phyloP scores from a whole-genome alignment of 53 echinoderm and acorn worm species.

The Patiria pectinifera region DNA sequence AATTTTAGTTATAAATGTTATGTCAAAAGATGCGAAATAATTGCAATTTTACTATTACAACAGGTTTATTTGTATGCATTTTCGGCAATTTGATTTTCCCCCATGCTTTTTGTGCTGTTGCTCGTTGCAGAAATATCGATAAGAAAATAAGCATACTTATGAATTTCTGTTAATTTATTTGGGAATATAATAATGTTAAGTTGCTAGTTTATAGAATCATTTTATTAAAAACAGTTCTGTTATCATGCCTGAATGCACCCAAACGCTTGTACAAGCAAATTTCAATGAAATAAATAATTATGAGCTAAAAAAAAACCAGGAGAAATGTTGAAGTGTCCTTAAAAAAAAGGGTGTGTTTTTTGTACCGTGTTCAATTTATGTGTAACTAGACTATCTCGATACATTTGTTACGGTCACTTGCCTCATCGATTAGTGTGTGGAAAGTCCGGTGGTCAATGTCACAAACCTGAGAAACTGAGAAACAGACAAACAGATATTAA shows the following conservation, averaged over 20 bases:
- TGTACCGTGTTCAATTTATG: no score
- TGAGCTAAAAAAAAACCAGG: slow-evolving; percentile 15
- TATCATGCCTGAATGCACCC: slow-evolving; percentile 49
- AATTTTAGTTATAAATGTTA: background rate
- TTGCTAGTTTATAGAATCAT: background rate
- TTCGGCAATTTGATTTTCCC: background rate
- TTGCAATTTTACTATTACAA: slow-evolving; percentile 17
- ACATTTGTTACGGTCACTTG: background rate
- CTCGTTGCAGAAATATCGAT: background rate
- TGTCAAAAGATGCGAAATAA: slow-evolving; percentile 6
- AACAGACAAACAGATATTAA: no score
- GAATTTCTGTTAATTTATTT: slow-evolving; percentile 17
- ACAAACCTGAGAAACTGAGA: no score
- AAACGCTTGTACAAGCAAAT: slow-evolving; percentile 54
- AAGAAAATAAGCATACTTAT: background rate
- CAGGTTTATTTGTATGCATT: background rate
- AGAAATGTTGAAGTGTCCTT: no score
- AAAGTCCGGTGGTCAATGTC: no score
- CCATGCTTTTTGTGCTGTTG: background rate
- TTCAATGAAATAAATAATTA: slow-evolving; percentile 45
- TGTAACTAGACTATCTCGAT: background rate
- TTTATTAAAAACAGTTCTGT: background rate
- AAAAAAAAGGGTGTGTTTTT: no score
- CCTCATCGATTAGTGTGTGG: no score
- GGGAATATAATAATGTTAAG: slow-evolving; percentile 16